A percentile compares a stretch with the other conserved stretches of the same genome.
These are phyloP conservation scores for Rhodinocichla rosea DNA, from an alignment of 2,113 vertebrate species.

Conservation along the genomic window DNA sequence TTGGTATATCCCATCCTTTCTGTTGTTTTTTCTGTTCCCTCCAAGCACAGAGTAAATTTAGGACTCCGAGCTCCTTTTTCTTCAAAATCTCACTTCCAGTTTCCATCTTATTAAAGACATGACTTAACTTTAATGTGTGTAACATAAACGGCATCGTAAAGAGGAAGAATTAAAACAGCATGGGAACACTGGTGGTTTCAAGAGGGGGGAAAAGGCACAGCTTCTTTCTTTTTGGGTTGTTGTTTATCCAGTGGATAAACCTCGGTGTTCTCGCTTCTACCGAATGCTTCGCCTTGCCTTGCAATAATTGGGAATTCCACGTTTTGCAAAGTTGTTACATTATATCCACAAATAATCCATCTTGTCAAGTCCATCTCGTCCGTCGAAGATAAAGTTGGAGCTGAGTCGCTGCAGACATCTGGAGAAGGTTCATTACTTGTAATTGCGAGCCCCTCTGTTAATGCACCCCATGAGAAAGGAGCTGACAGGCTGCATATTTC, in stretches of 20 bases:
- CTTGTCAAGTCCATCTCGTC: slow-evolving; percentile 76
- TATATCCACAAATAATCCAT: slow-evolving; percentile 75
- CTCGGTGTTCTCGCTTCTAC: neutral
- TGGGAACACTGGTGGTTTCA: slow-evolving; percentile 54
- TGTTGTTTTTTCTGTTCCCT: slow-evolving; percentile 57
- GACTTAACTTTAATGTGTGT: slow-evolving; percentile 79
- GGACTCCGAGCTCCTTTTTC: slow-evolving; percentile 56
- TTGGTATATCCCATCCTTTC: slow-evolving; percentile 72
- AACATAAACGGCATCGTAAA: slow-evolving; percentile 77
- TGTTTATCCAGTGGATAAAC: slow-evolving; percentile 62
- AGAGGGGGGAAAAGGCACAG: slow-evolving; percentile 32
- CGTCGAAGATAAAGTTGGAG: slow-evolving; percentile 75
- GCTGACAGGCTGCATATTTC: slow-evolving; percentile 89
- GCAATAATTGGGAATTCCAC: slow-evolving; percentile 65
- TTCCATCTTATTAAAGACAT: slow-evolving; percentile 79
- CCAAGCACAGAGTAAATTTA: slow-evolving; percentile 11
- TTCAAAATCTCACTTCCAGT: slow-evolving; percentile 76
- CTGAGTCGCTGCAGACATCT: slow-evolving; percentile 86
- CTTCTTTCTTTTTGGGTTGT: slow-evolving; percentile 55
- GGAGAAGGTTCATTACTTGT: slow-evolving; percentile 88
- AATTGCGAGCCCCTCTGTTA: slow-evolving; percentile 87
- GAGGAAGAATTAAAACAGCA: slow-evolving; percentile 75
- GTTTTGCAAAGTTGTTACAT: slow-evolving; percentile 58
- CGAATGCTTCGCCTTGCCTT: slow-evolving; percentile 32
- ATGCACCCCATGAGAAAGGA: slow-evolving; percentile 83